Percentiles rank a stretch among this genome's conserved stretches.
Evolutionary conservation across 2,113 vertebrate species (phyloP).

Genomic region (Rhagologus leucostigma): DNA sequence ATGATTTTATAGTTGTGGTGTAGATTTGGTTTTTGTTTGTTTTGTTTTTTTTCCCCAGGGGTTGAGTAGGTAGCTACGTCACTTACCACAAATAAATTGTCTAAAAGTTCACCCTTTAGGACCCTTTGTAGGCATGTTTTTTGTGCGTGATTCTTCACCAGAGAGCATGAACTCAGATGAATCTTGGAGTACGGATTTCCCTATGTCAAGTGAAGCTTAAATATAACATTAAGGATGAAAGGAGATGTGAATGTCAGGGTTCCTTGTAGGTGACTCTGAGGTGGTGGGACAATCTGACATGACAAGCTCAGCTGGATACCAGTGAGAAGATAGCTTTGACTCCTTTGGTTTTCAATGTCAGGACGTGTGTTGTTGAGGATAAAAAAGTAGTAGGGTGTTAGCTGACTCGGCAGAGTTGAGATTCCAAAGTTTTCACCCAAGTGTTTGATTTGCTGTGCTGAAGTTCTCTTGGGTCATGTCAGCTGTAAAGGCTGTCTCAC

Average conservation of each 20-base stretch:
- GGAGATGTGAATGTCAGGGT: neutral
- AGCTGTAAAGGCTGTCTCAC: conserved; percentile 33
- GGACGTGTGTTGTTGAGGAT: neutral
- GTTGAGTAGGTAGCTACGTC: neutral
- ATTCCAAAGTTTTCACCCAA: conserved; percentile 9
- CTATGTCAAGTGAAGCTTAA: neutral
- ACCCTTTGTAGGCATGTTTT: neutral
- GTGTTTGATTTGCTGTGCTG: conserved; percentile 14
- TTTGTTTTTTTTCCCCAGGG: too few relatives aligned
- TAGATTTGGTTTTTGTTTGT: rapidly evolving
- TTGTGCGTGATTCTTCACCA: neutral
- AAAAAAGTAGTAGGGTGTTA: neutral
- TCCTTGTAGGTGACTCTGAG: neutral
- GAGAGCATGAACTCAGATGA: neutral
- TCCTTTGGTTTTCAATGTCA: neutral
- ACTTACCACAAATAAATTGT: neutral
- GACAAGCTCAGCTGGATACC: neutral
- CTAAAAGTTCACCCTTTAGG: neutral
- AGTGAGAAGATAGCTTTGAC: neutral
- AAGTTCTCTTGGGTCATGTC: conserved; percentile 26
- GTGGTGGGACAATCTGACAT: neutral
- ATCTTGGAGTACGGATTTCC: neutral
- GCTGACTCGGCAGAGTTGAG: neutral
- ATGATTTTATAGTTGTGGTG: neutral
- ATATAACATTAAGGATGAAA: neutral